phyloP scores from a whole-genome alignment of 2,797 vertebrate genomes.

The Argyrosomus regius region DNA sequence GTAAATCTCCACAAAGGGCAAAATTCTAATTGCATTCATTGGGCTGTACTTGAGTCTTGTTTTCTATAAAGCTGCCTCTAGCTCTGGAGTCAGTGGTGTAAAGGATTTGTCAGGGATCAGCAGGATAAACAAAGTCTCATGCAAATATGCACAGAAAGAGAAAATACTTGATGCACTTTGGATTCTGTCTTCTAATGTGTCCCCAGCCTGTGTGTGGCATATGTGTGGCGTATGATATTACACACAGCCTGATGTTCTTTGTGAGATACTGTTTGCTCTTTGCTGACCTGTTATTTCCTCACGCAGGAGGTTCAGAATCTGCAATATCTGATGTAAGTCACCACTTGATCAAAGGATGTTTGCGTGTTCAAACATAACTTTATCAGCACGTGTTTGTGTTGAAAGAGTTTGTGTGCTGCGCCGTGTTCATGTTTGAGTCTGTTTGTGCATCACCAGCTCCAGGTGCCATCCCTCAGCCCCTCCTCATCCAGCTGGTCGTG shows the following conservation, averaged over 20 bases:
- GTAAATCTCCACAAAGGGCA: background rate
- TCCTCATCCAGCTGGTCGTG: conserved; percentile 91
- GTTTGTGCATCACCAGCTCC: conserved; percentile 83
- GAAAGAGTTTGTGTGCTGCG: background rate
- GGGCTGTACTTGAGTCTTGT: background rate
- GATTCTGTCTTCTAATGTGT: conserved; percentile 42
- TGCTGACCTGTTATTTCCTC: conserved; percentile 45
- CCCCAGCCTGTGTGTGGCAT: conserved; percentile 27
- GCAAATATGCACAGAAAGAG: background rate
- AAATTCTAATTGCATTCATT: background rate
- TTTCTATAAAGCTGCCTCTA: background rate
- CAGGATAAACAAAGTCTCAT: background rate
- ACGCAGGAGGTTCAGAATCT: conserved; percentile 91
- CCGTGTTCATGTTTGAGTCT: conserved; percentile 38
- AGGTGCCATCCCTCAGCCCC: conserved; percentile 91
- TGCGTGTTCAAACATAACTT: conserved; percentile 25
- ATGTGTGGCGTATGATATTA: background rate
- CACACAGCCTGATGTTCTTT: background rate
- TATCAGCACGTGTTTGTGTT: conserved; percentile 5
- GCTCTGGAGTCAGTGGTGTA: background rate
- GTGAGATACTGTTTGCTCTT: background rate
- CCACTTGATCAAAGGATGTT: conserved; percentile 27
- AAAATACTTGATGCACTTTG: background rate
- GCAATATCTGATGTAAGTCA: conserved; percentile 94
- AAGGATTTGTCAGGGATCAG: background rate